phyloP scores from a whole-genome alignment of 92 coral and sea anemone species.

The Virgularia gustaviana region DNA sequence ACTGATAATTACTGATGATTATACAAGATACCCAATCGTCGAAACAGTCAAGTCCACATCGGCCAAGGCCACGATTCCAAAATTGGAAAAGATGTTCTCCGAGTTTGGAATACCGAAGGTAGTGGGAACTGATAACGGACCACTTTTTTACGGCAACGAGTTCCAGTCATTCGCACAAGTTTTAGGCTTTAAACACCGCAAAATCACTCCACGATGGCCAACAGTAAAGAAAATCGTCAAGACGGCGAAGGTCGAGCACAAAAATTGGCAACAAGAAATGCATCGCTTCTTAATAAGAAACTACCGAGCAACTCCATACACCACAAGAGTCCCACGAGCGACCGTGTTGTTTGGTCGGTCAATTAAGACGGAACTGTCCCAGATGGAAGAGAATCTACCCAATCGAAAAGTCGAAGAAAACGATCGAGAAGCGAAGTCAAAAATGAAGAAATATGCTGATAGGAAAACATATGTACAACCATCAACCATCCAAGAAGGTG shows the following conservation, averaged over 20 bases:
- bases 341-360: constrained; percentile 47
- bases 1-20: constrained; percentile 20
- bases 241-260: constrained; percentile 48
- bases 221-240: constrained; percentile 53
- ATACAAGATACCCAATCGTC: not conserved
- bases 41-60: constrained; percentile 1
- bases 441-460: constrained; percentile 62
- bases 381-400: not conserved
- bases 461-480: constrained; percentile 46
- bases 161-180: constrained; percentile 29
- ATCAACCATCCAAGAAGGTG: constrained; percentile 37
- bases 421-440: constrained; percentile 46
- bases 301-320: constrained; percentile 60
- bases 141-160: constrained; percentile 49
- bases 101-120: constrained; percentile 38
- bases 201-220: constrained; percentile 56
- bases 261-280: constrained; percentile 46
- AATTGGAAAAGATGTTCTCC: constrained; percentile 48
- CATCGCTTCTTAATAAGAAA: constrained; percentile 43
- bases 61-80: constrained; percentile 16
- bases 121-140: constrained; percentile 53
- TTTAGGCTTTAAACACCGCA: constrained; percentile 55
- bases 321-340: constrained; percentile 53
- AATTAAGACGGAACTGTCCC: constrained; percentile 56
- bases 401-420: constrained; percentile 12